Conservation (phyloP, 92 coral and sea anemone species). For the Parazoanthus swiftii region DNA sequence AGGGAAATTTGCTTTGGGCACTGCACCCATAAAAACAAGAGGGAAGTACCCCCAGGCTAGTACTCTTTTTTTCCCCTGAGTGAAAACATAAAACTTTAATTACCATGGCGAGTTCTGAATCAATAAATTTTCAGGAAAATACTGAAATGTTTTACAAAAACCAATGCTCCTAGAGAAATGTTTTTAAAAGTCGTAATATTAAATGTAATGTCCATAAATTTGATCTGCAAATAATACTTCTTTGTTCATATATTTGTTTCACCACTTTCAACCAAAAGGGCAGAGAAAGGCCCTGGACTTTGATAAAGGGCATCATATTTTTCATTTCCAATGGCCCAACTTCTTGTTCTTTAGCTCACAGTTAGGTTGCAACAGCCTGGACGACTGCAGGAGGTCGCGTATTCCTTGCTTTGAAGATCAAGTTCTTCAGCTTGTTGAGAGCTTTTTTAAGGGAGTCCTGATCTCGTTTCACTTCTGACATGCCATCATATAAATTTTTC, state of each 20-base stretch:
- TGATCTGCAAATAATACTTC: not conserved
- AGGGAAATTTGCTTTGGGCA: no score
- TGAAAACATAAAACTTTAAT: no score
- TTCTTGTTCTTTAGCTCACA: not conserved
- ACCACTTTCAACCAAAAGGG: not conserved
- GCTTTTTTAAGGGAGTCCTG: slow-evolving; percentile 98
- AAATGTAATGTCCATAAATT: not conserved
- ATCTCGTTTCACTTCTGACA: slow-evolving; percentile 95
- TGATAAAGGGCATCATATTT: not conserved
- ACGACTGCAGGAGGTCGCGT: slow-evolving; percentile 61
- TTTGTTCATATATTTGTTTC: not conserved
- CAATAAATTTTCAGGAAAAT: no score
- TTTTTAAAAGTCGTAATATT: no score
- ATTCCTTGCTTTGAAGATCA: slow-evolving; percentile 81
- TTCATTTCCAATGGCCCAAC: not conserved
- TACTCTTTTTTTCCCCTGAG: no score
- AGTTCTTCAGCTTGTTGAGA: slow-evolving; percentile 78
- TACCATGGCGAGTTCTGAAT: no score
- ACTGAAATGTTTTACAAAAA: not conserved
- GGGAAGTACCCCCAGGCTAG: no score
- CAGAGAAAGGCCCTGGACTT: not conserved
- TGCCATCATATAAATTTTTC: slow-evolving; percentile 95
- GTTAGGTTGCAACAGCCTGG: slow-evolving; percentile 9
- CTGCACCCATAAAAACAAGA: no score
- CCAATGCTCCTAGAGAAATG: not conserved